phyloP scores from a whole-genome alignment of 2,888 invertebrate species.

The Ichneumon xanthorius region DNA sequence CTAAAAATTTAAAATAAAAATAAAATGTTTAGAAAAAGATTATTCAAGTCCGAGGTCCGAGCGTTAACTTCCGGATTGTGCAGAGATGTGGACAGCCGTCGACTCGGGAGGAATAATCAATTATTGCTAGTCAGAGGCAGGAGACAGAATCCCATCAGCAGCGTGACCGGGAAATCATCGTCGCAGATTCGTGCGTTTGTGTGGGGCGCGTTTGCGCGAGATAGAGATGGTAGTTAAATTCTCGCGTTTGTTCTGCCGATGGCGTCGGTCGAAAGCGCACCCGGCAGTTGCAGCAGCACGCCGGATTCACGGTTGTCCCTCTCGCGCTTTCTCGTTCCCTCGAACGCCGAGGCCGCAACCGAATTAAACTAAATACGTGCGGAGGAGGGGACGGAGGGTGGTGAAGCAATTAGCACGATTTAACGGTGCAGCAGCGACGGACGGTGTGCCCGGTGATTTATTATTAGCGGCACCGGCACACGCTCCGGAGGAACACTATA shows the following conservation, averaged over 20 bases:
- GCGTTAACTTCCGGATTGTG: not conserved
- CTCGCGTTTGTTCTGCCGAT: conserved; percentile 40
- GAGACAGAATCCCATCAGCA: conserved; percentile 17
- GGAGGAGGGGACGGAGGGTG: conserved; percentile 49
- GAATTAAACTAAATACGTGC: conserved; percentile 81
- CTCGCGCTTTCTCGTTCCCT: conserved; percentile 63
- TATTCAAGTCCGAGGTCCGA: not conserved
- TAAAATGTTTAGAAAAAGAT: not conserved
- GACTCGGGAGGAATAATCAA: conserved; percentile 37
- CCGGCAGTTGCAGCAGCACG: conserved; percentile 26
- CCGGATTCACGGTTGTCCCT: conserved; percentile 17
- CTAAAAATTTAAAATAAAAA: not conserved
- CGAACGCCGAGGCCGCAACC: conserved; percentile 72
- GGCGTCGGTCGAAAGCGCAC: conserved; percentile 37
- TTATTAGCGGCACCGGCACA: conserved; percentile 62
- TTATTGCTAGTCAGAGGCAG: conserved; percentile 24
- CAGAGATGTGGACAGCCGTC: not conserved
- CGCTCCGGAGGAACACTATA: conserved; percentile 20
- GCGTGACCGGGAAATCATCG: conserved; percentile 33
- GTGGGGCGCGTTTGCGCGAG: not conserved
- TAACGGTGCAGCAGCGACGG: conserved; percentile 71
- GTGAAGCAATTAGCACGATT: conserved; percentile 82
- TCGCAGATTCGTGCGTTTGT: conserved; percentile 2
- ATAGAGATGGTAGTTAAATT: conserved; percentile 31
- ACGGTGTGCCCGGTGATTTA: conserved; percentile 66